phyloP scores from a whole-genome alignment of 2,888 invertebrate species.

The Antheraea assamensis region DNA sequence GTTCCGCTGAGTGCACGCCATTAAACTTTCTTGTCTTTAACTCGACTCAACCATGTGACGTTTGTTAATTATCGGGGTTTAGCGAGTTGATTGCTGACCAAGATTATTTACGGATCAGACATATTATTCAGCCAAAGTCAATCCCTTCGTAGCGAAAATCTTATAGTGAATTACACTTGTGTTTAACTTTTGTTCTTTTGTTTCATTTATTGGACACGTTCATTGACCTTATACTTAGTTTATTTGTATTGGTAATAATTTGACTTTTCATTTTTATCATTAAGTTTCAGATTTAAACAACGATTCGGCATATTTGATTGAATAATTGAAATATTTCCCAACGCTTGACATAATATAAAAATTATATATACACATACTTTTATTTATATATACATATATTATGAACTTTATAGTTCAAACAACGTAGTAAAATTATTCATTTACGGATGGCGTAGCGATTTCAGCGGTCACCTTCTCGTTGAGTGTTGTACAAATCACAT shows the following conservation, averaged over 20 bases:
- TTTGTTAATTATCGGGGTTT: slow-evolving; percentile 64
- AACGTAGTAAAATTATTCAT: too few relatives aligned
- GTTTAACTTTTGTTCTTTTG: not conserved
- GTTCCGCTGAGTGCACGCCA: slow-evolving; percentile 71
- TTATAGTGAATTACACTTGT: slow-evolving; percentile 20
- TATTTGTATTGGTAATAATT: not conserved
- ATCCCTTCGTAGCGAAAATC: slow-evolving; percentile 1
- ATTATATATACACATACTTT: too few relatives aligned
- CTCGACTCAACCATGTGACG: slow-evolving; percentile 56
- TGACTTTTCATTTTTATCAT: not conserved
- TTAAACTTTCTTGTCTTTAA: slow-evolving; percentile 76
- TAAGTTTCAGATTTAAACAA: not conserved
- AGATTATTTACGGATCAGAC: slow-evolving; percentile 7
- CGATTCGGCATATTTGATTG: too few relatives aligned
- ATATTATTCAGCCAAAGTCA: slow-evolving; percentile 1
- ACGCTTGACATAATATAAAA: too few relatives aligned
- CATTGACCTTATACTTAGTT: not conserved
- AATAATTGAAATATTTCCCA: too few relatives aligned
- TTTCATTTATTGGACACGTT: not conserved
- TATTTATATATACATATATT: too few relatives aligned
- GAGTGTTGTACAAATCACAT: too few relatives aligned
- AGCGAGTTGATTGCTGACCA: slow-evolving; percentile 16
- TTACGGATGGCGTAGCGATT: too few relatives aligned
- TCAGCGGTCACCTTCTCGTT: too few relatives aligned
- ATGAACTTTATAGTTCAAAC: too few relatives aligned